These are phyloP conservation scores for Noctua fimbriata DNA, from an alignment of 2,888 invertebrate genomes.

Conservation along the genomic window DNA sequence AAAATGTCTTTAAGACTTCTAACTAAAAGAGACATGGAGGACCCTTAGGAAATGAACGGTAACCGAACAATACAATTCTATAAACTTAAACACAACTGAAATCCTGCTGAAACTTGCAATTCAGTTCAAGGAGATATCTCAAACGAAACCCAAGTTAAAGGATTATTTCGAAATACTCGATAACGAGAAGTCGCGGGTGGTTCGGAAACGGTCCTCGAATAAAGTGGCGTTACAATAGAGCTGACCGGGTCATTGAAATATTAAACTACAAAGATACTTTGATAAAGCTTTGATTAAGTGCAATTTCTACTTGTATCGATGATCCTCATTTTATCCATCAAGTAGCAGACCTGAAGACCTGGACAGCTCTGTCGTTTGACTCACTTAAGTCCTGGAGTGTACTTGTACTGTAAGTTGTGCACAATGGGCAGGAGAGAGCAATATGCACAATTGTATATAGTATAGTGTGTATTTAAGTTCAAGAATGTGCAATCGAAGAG, in stretches of 20 bases:
- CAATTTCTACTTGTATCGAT: neutral
- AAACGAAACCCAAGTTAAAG: conserved; percentile 59
- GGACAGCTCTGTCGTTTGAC: neutral
- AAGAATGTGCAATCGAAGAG: neutral
- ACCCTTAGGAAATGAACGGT: conserved; percentile 12
- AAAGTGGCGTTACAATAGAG: conserved; percentile 43
- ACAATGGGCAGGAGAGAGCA: neutral
- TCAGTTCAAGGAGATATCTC: conserved; percentile 51
- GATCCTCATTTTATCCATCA: neutral
- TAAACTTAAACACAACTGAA: conserved; percentile 43
- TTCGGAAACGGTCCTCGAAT: conserved; percentile 44
- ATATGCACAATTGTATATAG: neutral
- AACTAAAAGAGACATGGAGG: neutral
- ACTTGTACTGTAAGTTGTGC: neutral
- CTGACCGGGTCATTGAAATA: conserved; percentile 40
- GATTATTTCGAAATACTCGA: conserved; percentile 63
- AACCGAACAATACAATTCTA: conserved; percentile 46
- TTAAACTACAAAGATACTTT: conserved; percentile 1
- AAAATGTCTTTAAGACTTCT: neutral
- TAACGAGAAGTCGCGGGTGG: conserved; percentile 48
- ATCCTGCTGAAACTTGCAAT: conserved; percentile 53
- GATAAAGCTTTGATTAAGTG: neutral
- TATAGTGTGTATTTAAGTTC: neutral
- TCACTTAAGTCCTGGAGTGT: neutral
- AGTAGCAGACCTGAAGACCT: neutral